phyloP scores from a whole-genome alignment of 2,113 vertebrate species.

The Gnathonemus longibarbis region DNA sequence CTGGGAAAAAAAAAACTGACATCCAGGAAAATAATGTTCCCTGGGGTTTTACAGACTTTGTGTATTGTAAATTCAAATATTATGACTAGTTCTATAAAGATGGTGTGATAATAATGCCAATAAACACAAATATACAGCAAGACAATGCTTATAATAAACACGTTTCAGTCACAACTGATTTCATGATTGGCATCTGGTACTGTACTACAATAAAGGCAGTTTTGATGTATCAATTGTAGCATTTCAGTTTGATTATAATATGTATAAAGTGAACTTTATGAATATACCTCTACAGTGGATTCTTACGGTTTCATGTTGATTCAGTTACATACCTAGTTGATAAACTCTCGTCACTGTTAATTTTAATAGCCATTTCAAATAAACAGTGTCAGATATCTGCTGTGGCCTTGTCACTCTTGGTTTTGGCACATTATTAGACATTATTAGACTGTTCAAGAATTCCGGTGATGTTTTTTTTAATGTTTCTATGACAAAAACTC shows the following conservation, averaged over 20 bases:
- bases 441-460: background rate
- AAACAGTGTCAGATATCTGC: slow-evolving; percentile 54
- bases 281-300: background rate
- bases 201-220: background rate
- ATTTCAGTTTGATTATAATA: background rate
- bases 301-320: background rate
- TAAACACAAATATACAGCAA: slow-evolving; percentile 28
- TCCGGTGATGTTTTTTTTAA: background rate
- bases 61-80: slow-evolving; percentile 34
- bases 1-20: slow-evolving; percentile 41
- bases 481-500: background rate
- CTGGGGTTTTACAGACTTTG: slow-evolving; percentile 51
- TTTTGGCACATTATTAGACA: slow-evolving; percentile 64
- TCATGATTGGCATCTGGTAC: background rate
- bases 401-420: slow-evolving; percentile 65
- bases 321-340: background rate
- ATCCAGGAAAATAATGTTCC: slow-evolving; percentile 61
- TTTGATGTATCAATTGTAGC: background rate
- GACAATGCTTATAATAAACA: background rate
- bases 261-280: background rate
- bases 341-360: background rate
- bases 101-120: slow-evolving; percentile 40
- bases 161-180: background rate
- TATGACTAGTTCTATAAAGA: slow-evolving; percentile 31
- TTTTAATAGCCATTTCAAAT: slow-evolving; percentile 50